phyloP scores from a whole-genome alignment of 2,113 vertebrate genomes.

The Sinocyclocheilus maitianheensis region DNA sequence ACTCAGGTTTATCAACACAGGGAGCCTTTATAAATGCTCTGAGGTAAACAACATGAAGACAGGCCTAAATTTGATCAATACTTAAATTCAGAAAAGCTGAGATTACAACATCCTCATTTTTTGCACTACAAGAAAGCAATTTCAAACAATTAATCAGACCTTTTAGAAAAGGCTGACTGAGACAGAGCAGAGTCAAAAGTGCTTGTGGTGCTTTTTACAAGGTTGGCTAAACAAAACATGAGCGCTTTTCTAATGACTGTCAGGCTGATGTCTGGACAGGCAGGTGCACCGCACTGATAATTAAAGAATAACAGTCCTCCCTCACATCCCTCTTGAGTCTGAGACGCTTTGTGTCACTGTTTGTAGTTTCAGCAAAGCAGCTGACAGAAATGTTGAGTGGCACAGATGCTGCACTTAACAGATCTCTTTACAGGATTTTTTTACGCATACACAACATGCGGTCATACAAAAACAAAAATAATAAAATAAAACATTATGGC shows the following conservation, averaged over 20 bases:
- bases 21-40: neutral
- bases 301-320: slow-evolving; percentile 71
- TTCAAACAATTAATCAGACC: neutral
- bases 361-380: slow-evolving; percentile 29
- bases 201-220: neutral
- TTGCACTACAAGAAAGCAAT: neutral
- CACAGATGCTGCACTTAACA: slow-evolving; percentile 44
- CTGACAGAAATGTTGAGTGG: neutral
- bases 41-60: neutral
- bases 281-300: slow-evolving; percentile 65
- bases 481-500: too few species aligned
- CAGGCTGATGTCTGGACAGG: slow-evolving; percentile 20
- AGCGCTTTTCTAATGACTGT: neutral
- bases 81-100: neutral
- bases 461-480: neutral
- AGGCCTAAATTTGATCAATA: neutral
- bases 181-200: neutral
- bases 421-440: neutral
- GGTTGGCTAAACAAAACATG: slow-evolving; percentile 43
- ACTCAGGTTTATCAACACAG: neutral
- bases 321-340: slow-evolving; percentile 26
- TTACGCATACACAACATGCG: neutral
- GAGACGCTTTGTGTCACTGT: slow-evolving; percentile 55
- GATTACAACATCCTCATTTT: neutral
- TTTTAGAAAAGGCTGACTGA: slow-evolving; percentile 15